Percentiles rank a stretch among this genome's conserved stretches.
Conservation (phyloP, 2,888 invertebrate genomes). For the Vesta saturnalis region DNA sequence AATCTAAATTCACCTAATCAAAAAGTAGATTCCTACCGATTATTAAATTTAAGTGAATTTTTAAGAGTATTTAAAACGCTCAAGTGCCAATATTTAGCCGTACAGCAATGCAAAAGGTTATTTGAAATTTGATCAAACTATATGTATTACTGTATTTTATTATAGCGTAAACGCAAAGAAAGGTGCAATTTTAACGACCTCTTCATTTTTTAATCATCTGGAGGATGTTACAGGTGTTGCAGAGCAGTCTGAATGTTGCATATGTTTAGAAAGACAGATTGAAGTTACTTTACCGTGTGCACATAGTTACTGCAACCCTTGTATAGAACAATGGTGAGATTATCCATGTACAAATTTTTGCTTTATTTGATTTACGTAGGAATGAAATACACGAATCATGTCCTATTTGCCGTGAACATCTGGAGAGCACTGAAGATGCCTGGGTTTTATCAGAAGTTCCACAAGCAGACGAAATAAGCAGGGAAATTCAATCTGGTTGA, state of each 20-base stretch:
- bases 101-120: conserved; percentile 54
- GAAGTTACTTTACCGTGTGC: conserved; percentile 76
- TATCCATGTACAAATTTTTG: neutral
- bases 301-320: conserved; percentile 75
- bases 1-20: conserved; percentile 62
- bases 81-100: conserved; percentile 61
- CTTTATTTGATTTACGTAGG: conserved; percentile 59
- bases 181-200: conserved; percentile 48
- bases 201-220: conserved; percentile 59
- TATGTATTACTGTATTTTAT: neutral
- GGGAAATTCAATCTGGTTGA: conserved; percentile 64
- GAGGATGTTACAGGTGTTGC: conserved; percentile 40
- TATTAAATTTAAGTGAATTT: conserved; percentile 72
- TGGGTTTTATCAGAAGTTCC: conserved; percentile 73
- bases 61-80: conserved; percentile 69
- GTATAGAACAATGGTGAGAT: conserved; percentile 76
- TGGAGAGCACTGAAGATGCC: conserved; percentile 71
- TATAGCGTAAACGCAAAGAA: conserved; percentile 5
- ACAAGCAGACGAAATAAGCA: conserved; percentile 67
- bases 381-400: conserved; percentile 75
- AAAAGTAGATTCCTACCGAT: conserved; percentile 67
- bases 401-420: conserved; percentile 73
- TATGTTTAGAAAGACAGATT: conserved; percentile 76
- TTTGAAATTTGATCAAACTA: neutral
- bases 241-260: conserved; percentile 70